These are phyloP conservation scores for Semnopithecus entellus DNA, from an alignment of 2,113 vertebrate species.

Conservation along the genomic window DNA sequence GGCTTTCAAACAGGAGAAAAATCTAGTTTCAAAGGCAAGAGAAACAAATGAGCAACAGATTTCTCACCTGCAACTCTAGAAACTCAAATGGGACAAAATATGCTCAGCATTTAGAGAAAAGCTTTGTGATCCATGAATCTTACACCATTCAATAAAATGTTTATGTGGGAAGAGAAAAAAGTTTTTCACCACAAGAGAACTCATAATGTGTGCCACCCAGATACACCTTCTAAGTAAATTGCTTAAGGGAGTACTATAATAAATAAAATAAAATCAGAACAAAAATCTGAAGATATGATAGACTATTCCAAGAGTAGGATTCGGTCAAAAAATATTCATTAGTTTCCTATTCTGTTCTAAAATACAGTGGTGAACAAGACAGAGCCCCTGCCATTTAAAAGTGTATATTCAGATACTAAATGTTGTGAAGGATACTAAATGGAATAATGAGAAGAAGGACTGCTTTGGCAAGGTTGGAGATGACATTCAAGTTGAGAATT, in stretches of 20 bases:
- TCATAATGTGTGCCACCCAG: background rate
- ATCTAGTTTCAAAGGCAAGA: background rate
- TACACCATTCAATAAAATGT: background rate
- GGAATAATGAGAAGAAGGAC: background rate
- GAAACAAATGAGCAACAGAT: background rate
- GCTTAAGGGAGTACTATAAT: background rate
- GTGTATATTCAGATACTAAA: background rate
- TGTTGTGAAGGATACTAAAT: background rate
- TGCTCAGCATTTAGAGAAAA: background rate
- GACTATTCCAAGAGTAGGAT: background rate
- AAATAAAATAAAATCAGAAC: background rate
- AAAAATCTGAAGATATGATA: background rate
- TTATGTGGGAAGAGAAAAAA: background rate
- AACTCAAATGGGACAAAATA: background rate
- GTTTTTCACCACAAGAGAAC: background rate
- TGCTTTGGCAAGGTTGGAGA: background rate
- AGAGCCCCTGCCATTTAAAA: background rate
- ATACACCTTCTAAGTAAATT: conserved; percentile 21
- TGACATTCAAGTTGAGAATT: background rate
- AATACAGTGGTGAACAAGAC: background rate
- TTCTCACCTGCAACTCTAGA: conserved; percentile 1
- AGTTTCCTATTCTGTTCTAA: background rate
- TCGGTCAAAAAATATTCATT: background rate
- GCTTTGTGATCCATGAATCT: background rate
- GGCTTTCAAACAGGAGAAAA: background rate